phyloP scores from a whole-genome alignment of 2,888 invertebrate species.

The Fragum sueziense region DNA sequence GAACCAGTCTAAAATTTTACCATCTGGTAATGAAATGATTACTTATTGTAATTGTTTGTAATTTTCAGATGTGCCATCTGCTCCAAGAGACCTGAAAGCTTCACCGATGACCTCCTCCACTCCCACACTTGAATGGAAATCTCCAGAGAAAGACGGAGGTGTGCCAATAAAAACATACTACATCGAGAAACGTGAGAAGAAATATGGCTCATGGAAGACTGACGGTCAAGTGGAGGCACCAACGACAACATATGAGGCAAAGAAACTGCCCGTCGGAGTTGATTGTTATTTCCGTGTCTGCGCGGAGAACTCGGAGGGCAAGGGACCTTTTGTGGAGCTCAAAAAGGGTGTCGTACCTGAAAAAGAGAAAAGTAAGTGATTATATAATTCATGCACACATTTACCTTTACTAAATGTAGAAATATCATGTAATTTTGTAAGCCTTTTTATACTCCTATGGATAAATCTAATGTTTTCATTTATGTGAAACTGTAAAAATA shows the following conservation, averaged over 20 bases:
- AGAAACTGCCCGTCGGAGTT: conserved; percentile 73
- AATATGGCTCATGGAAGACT: conserved; percentile 73
- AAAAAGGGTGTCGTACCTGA: conserved; percentile 70
- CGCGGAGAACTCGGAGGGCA: conserved; percentile 80
- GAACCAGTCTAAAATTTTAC: no score
- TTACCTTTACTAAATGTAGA: no score
- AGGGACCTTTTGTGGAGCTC: conserved; percentile 74
- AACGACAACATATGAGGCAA: conserved; percentile 68
- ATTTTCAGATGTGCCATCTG: conserved; percentile 63
- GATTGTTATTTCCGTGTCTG: conserved; percentile 81
- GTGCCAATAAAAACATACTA: conserved; percentile 74
- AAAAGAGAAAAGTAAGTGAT: conserved; percentile 64
- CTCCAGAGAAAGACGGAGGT: conserved; percentile 81
- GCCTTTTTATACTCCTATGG: no score
- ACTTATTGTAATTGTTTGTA: no score
- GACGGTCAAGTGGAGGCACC: conserved; percentile 71
- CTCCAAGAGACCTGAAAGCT: conserved; percentile 68
- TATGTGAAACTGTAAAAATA: no score
- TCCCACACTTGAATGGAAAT: conserved; percentile 78
- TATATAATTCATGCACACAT: no score
- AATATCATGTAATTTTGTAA: no score
- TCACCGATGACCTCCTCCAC: conserved; percentile 71
- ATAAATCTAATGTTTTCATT: no score
- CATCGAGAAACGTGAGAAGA: conserved; percentile 76
- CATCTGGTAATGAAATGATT: no score